Conservation (phyloP, 64 coral and sea anemone genomes). For the Porites lutea region DNA sequence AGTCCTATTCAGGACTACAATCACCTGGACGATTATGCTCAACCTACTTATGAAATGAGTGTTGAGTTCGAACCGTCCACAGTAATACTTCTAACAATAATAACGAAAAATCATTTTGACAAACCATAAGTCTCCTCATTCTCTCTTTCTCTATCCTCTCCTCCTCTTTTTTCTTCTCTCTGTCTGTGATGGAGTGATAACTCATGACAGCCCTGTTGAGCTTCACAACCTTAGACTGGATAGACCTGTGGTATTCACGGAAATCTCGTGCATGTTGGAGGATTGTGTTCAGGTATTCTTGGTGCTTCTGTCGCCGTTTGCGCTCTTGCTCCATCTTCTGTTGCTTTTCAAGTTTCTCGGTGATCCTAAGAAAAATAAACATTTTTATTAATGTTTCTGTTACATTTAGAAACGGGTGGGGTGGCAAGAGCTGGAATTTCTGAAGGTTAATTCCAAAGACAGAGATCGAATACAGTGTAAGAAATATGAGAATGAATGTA, state of each 20-base stretch:
- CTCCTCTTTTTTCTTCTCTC: slow-evolving; percentile 99
- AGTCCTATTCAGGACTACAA: too few relatives aligned
- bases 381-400: too few relatives aligned
- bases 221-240: slow-evolving; percentile 95
- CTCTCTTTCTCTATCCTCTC: slow-evolving; percentile 99
- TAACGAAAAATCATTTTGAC: background rate
- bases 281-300: slow-evolving; percentile 98
- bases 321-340: slow-evolving; percentile 99
- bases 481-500: too few relatives aligned
- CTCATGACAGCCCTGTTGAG: slow-evolving; percentile 94
- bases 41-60: background rate
- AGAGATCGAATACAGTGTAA: too few relatives aligned
- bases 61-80: background rate
- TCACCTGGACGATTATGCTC: too few relatives aligned
- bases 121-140: slow-evolving; percentile 98
- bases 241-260: slow-evolving; percentile 90
- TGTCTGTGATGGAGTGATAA: slow-evolving; percentile 96
- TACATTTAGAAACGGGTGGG: too few relatives aligned
- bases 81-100: too few relatives aligned
- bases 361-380: slow-evolving; percentile 76
- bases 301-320: slow-evolving; percentile 95
- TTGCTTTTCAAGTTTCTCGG: slow-evolving; percentile 98
- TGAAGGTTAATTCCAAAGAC: too few relatives aligned
- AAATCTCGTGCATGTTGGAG: slow-evolving; percentile 97
- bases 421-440: too few relatives aligned